Evolutionary conservation across 2,797 vertebrate species (phyloP), one percentile per base, ranked within the genome.

Genomic region (Schizopygopsis malacanthus): DNA sequence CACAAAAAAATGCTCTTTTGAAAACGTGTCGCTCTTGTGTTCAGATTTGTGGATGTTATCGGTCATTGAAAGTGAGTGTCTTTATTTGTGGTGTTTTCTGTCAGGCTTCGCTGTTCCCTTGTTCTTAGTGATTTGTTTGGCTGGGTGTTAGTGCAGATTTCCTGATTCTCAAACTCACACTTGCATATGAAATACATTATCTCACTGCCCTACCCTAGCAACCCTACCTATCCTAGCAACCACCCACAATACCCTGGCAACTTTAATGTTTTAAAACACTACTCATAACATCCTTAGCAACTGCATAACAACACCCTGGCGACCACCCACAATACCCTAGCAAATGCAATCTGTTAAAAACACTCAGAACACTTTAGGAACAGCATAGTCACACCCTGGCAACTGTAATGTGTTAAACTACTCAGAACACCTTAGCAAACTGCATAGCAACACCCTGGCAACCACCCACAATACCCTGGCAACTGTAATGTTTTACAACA

Each of bases 1-100:
- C 91, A 93, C 88, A n/a, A 89, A 93, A 92, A 91, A 5, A 33
- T 8, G 63, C 28, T 18, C 15, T 50, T 75, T 9, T 76, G 16
- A 54, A 54, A 37, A 54, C 1, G 0, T 33, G 18, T 76, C 0
- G 13, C 28, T 65, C 47, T 25, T 25, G 28, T 54, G 28, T 37
- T 20, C 18, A 33, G 25, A 75, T 75, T 28, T 50, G 3, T 50
- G 4, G 7, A 18, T 50, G 45, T 75, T 73, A 18, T 15, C 13
- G 4, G 4, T 70, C 18, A n/a, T 39, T 43, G 39, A 70, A 71
- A 43, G 4, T 43, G 39, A 41, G 18, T 22, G 13, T 47, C n/a
- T 28, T 28, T 47, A 28, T 76, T 33, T 37, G 33, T 39, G 20
- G 1, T 9, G 1, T 77, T 39, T 77, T 11, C 10, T 3, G 45